phyloP scores from a whole-genome alignment of 2,113 vertebrate species.

The Smithornis capensis region DNA sequence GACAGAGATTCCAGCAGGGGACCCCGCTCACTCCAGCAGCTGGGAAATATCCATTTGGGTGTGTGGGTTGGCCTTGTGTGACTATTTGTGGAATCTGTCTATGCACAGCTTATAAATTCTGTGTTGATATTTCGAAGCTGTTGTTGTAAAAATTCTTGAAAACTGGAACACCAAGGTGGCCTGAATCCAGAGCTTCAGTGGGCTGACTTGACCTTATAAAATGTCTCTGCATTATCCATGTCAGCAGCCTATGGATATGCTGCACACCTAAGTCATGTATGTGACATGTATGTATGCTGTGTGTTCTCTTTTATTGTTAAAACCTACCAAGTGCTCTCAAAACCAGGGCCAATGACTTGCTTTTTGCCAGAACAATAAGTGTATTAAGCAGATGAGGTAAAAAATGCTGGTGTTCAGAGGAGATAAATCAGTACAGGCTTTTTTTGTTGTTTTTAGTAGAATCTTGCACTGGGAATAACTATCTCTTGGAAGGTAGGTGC shows the following conservation, averaged over 20 bases:
- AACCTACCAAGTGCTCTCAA: not conserved
- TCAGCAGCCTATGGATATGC: not conserved
- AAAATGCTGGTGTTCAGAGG: not conserved
- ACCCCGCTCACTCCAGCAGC: conserved; percentile 20
- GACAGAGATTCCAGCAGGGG: conserved; percentile 8
- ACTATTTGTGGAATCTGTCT: conserved; percentile 45
- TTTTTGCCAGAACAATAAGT: not conserved
- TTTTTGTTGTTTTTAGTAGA: not conserved
- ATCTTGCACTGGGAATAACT: not conserved
- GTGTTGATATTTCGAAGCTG: not conserved
- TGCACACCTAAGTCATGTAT: not conserved
- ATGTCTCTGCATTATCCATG: not conserved
- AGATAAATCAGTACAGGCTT: not conserved
- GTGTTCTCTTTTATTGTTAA: not conserved
- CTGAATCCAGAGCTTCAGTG: not conserved
- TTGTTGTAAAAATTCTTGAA: conserved; percentile 20
- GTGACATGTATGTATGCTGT: not conserved
- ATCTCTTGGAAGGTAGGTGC: not conserved
- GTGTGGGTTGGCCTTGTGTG: conserved; percentile 48
- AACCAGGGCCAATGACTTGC: not conserved
- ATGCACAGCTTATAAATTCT: conserved; percentile 34
- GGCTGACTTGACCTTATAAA: not conserved
- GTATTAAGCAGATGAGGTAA: not conserved
- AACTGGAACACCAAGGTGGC: not conserved
- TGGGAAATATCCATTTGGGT: conserved; percentile 55